Percentiles rank a stretch among this genome's conserved stretches.
These are phyloP conservation scores for Lacanobia oleracea DNA, from an alignment of 2,888 invertebrate species.

Conservation along the genomic window DNA sequence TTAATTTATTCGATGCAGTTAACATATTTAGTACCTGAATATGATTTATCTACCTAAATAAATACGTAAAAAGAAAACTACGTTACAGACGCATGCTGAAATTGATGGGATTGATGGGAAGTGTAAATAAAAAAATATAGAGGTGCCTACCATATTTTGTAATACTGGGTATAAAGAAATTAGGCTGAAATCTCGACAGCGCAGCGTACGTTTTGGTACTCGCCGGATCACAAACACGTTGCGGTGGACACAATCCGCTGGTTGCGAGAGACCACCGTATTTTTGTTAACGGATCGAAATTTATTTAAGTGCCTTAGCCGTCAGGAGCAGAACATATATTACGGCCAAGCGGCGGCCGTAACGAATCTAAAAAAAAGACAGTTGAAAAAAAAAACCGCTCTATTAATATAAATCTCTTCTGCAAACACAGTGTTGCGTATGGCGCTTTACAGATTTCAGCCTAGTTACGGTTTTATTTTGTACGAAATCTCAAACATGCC, in stretches of 20 bases:
- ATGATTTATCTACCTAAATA: constrained; percentile 42
- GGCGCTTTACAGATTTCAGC: constrained; percentile 44
- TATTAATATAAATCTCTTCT: neutral
- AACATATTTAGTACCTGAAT: neutral
- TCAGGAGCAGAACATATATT: no score
- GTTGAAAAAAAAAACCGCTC: neutral
- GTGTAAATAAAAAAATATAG: constrained; percentile 35
- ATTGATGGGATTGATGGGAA: constrained; percentile 55
- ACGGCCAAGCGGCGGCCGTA: neutral
- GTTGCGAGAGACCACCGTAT: neutral
- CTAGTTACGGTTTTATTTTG: constrained; percentile 16
- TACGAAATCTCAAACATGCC: constrained; percentile 44
- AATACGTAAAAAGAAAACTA: constrained; percentile 64
- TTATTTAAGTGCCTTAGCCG: no score
- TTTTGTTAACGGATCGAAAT: neutral
- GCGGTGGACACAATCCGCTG: no score
- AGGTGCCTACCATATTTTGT: neutral
- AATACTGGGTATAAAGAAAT: neutral
- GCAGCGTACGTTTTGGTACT: neutral
- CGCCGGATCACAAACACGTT: neutral
- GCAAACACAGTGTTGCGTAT: neutral
- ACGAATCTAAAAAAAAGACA: neutral
- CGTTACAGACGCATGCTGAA: constrained; percentile 76
- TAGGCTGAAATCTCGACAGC: constrained; percentile 32
- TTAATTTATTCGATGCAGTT: constrained; percentile 24